Evolutionary conservation across 2,888 invertebrate genomes (phyloP).

Genomic region (Nomada goodeniana): DNA sequence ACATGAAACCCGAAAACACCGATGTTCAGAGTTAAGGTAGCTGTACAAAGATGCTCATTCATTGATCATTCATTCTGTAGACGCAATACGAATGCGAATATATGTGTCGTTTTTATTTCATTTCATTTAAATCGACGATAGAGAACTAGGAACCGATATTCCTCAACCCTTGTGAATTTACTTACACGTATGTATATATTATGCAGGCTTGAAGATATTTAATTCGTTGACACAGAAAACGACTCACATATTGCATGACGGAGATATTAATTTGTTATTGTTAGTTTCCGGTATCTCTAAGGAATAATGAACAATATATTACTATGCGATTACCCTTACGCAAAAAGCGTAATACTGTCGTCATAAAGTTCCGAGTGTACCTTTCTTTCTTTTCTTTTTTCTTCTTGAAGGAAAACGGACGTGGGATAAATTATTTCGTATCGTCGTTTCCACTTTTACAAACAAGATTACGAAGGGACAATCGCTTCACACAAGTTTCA

Average conservation of each 20-base stretch:
- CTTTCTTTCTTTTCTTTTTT: not conserved
- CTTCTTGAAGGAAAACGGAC: not conserved
- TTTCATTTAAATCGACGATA: not conserved
- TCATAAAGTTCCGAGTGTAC: constrained; percentile 10
- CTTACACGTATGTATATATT: not conserved
- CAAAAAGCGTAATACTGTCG: constrained; percentile 38
- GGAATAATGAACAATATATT: constrained; percentile 22
- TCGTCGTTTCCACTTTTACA: constrained; percentile 25
- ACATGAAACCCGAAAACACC: constrained; percentile 69
- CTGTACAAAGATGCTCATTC: constrained; percentile 70
- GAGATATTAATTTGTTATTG: constrained; percentile 2
- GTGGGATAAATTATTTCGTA: constrained; percentile 1
- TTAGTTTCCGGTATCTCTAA: constrained; percentile 17
- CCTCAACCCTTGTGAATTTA: not conserved
- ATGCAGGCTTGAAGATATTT: not conserved
- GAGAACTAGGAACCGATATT: not conserved
- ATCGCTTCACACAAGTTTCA: constrained; percentile 13
- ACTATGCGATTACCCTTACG: constrained; percentile 21
- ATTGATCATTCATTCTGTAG: constrained; percentile 36
- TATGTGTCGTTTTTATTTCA: constrained; percentile 29
- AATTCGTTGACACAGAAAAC: constrained; percentile 16
- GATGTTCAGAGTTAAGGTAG: constrained; percentile 71
- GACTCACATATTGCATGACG: constrained; percentile 20
- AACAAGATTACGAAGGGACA: constrained; percentile 28
- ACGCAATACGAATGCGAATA: constrained; percentile 34